Conservation (phyloP, 2,888 invertebrate species). For the Diaprepes abbreviatus region DNA sequence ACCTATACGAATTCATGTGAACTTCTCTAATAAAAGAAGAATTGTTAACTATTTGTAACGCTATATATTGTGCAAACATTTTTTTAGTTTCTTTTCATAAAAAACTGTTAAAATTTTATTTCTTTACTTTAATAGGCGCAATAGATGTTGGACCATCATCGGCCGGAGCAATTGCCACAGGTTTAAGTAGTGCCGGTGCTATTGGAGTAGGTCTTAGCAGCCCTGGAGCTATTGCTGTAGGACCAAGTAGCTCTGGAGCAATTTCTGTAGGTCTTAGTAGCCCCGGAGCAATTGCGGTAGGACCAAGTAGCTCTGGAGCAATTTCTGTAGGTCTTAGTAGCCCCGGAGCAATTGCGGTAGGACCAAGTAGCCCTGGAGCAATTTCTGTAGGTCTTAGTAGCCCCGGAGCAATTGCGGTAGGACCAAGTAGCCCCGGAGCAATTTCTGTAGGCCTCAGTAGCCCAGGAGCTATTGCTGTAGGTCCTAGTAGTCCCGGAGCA, state of each 20-base stretch:
- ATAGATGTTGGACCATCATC: constrained; percentile 18
- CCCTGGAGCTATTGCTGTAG: constrained; percentile 11
- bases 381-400: not conserved
- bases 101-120: too few species aligned
- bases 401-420: constrained; percentile 9
- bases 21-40: too few species aligned
- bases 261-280: not conserved
- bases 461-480: constrained; percentile 9
- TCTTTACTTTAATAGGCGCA: constrained; percentile 11
- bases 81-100: too few species aligned
- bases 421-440: not conserved
- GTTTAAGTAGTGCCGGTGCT: constrained; percentile 18
- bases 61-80: too few species aligned
- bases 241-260: not conserved
- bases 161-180: constrained; percentile 26
- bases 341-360: constrained; percentile 2
- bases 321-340: not conserved
- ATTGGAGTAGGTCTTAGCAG: not conserved
- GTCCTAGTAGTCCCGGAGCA: not conserved
- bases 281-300: not conserved
- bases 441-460: constrained; percentile 9
- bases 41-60: too few species aligned
- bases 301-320: not conserved
- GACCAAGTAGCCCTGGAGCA: not conserved
- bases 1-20: too few species aligned